Evolutionary conservation across 2,888 invertebrate genomes (phyloP).

Genomic region (Synanthedon myopaeformis): DNA sequence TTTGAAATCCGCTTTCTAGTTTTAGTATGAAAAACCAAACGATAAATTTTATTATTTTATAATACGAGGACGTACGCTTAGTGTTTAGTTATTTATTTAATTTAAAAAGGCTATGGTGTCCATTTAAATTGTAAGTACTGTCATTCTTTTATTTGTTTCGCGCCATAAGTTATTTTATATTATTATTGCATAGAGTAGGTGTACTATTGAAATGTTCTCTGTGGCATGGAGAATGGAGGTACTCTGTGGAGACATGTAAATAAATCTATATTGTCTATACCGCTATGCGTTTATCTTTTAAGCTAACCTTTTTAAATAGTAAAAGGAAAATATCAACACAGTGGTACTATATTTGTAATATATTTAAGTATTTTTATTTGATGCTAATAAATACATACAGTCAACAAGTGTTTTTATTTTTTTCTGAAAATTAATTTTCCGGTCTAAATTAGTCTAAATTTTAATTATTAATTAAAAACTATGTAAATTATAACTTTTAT

Average conservation of each 20-base stretch:
- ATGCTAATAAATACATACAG: too few relatives aligned
- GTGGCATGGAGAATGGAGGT: too few relatives aligned
- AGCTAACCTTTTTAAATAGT: too few relatives aligned
- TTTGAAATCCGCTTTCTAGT: constrained; percentile 28
- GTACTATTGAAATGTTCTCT: neutral
- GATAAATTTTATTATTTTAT: constrained; percentile 26
- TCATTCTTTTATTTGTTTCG: neutral
- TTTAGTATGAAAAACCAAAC: constrained; percentile 52
- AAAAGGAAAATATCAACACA: too few relatives aligned
- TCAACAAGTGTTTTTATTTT: too few relatives aligned
- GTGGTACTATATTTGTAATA: too few relatives aligned
- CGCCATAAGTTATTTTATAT: constrained; percentile 1
- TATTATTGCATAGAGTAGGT: neutral
- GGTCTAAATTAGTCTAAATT: too few relatives aligned
- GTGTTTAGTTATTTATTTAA: constrained; percentile 22
- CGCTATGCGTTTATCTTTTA: too few relatives aligned
- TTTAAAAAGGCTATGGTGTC: constrained; percentile 28
- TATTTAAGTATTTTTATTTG: too few relatives aligned
- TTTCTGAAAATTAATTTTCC: too few relatives aligned
- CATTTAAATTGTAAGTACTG: constrained; percentile 11
- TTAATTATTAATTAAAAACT: too few relatives aligned
- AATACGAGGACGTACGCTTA: constrained; percentile 20
- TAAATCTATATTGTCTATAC: constrained; percentile 7
- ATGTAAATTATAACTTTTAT: too few relatives aligned
- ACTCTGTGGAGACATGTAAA: constrained; percentile 12